Percentiles rank a stretch among this genome's conserved stretches.
These are phyloP conservation scores for Antitype chi DNA, from an alignment of 2,888 invertebrate species.

Conservation along the genomic window DNA sequence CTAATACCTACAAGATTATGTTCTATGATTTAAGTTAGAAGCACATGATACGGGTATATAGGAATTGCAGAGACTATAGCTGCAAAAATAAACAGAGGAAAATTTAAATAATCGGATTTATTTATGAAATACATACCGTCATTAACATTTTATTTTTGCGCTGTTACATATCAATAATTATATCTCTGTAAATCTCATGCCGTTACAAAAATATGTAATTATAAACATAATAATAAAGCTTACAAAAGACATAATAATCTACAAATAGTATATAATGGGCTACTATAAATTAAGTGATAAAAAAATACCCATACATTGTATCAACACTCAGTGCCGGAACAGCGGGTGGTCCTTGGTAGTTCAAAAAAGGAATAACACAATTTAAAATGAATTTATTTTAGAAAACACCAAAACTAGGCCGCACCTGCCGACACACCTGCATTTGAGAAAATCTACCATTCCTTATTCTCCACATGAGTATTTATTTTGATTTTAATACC, in stretches of 20 bases:
- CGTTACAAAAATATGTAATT: conserved; percentile 42
- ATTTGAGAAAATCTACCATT: conserved; percentile 20
- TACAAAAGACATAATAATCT: conserved; percentile 15
- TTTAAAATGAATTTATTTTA: conserved; percentile 17
- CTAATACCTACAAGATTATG: not conserved
- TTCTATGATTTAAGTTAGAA: not conserved
- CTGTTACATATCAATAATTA: conserved; percentile 11
- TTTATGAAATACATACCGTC: conserved; percentile 49
- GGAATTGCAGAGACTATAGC: not conserved
- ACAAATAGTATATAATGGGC: conserved; percentile 7
- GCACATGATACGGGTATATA: not conserved
- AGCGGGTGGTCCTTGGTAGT: conserved; percentile 1
- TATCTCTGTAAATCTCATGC: conserved; percentile 49
- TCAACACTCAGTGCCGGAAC: conserved; percentile 13
- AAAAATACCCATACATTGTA: conserved; percentile 27
- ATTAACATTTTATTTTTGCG: conserved; percentile 21
- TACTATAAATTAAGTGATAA: conserved; percentile 16
- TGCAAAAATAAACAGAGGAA: conserved; percentile 28
- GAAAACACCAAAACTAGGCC: conserved; percentile 8
- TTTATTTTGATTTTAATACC: conserved; percentile 32
- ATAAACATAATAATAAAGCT: conserved; percentile 15
- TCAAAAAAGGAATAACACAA: not conserved
- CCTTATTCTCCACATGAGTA: conserved; percentile 26
- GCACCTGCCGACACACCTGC: conserved; percentile 2
- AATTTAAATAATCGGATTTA: conserved; percentile 49